phyloP scores from a whole-genome alignment of 2,797 vertebrate species.

The Sparidentex hasta region DNA sequence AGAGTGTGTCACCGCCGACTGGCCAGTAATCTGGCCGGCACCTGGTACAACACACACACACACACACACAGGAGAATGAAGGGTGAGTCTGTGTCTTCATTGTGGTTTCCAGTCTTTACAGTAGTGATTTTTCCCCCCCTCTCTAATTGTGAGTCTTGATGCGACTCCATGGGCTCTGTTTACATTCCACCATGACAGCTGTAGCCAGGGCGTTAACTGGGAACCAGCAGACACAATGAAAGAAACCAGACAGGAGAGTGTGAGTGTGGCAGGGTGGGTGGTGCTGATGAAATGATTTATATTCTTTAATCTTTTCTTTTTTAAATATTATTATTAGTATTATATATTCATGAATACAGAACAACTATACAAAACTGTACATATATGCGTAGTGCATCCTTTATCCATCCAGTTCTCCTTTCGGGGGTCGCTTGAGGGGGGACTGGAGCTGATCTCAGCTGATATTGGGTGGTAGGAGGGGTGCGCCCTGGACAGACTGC shows the following conservation, averaged over 20 bases:
- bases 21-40: constrained; percentile 62
- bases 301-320: no score
- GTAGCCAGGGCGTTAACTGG: constrained; percentile 26
- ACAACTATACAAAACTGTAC: background rate
- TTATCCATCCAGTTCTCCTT: no score
- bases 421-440: no score
- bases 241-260: constrained; percentile 29
- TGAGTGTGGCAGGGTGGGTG: background rate
- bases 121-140: background rate
- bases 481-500: no score
- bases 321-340: no score
- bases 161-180: constrained; percentile 32
- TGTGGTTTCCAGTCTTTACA: constrained; percentile 27
- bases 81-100: constrained; percentile 30
- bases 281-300: no score
- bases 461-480: no score
- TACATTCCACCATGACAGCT: constrained; percentile 38
- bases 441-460: no score
- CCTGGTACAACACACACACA: constrained; percentile 42
- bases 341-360: background rate
- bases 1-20: constrained; percentile 63
- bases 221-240: constrained; percentile 26
- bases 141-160: constrained; percentile 9
- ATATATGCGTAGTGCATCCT: no score
- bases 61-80: constrained; percentile 31